These are phyloP conservation scores for Prietella phreatophila DNA, from an alignment of 2,113 vertebrate genomes.

Conservation along the genomic window DNA sequence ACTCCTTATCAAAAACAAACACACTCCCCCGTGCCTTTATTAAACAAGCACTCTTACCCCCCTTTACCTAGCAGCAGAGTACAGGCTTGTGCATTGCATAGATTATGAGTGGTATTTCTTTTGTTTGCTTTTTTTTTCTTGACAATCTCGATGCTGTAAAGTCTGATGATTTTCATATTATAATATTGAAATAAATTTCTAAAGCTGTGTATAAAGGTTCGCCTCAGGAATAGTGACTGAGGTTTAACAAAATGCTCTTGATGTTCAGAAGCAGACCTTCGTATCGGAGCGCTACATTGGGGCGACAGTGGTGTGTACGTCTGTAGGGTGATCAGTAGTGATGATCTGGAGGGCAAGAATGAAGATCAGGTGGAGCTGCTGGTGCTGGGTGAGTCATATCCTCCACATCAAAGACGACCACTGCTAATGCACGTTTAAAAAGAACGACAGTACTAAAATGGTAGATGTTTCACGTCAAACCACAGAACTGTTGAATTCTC, in stretches of 20 bases:
- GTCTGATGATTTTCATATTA: neutral
- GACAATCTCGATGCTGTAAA: neutral
- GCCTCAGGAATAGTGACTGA: neutral
- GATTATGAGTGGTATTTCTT: neutral
- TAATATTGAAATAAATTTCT: too few species aligned
- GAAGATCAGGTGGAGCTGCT: slow-evolving; percentile 89
- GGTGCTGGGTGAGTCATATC: slow-evolving; percentile 82
- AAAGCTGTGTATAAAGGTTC: neutral
- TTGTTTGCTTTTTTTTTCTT: neutral
- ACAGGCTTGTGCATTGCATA: neutral
- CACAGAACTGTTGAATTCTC: neutral
- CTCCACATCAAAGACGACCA: neutral
- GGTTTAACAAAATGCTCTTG: neutral
- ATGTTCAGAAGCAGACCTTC: slow-evolving; percentile 86
- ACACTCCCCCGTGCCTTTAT: slow-evolving; percentile 43
- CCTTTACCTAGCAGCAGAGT: slow-evolving; percentile 32
- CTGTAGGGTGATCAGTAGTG: slow-evolving; percentile 86
- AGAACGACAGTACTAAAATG: neutral
- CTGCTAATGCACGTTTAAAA: neutral
- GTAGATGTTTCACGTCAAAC: neutral
- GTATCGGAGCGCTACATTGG: slow-evolving; percentile 92
- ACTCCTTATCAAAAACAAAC: slow-evolving; percentile 64
- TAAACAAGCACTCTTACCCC: slow-evolving; percentile 24
- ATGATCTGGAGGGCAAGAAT: slow-evolving; percentile 91
- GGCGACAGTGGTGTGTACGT: slow-evolving; percentile 96